Evolutionary conservation across 2,113 vertebrate species (phyloP).

Genomic region (Ophthalmolycus amberensis): DNA sequence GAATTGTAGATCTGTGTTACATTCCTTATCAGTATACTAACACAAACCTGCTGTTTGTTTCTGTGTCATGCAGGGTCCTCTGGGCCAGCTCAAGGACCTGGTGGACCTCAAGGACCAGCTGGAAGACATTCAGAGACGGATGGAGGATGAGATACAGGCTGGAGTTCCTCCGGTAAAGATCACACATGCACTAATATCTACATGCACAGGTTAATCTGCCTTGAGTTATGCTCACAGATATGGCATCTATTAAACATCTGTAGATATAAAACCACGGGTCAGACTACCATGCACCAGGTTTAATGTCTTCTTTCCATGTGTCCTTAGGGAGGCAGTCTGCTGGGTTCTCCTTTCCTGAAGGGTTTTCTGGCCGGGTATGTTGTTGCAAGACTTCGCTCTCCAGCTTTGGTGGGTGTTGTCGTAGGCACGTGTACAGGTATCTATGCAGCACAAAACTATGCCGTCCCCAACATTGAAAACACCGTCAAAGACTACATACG

Average conservation of each 20-base stretch:
- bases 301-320: slow-evolving; percentile 24
- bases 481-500: slow-evolving; percentile 88
- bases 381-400: slow-evolving; percentile 90
- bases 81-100: slow-evolving; percentile 90
- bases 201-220: background rate
- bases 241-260: background rate
- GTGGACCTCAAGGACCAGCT: slow-evolving; percentile 92
- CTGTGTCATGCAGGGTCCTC: slow-evolving; percentile 80
- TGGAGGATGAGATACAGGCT: slow-evolving; percentile 91
- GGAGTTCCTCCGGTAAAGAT: slow-evolving; percentile 84
- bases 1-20: background rate
- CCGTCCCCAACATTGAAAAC: slow-evolving; percentile 89
- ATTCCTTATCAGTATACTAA: no score
- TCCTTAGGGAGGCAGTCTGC: slow-evolving; percentile 88
- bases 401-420: slow-evolving; percentile 89
- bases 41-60: background rate
- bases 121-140: slow-evolving; percentile 88
- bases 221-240: background rate
- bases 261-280: background rate
- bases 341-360: slow-evolving; percentile 93
- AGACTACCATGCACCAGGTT: background rate
- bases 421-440: slow-evolving; percentile 91
- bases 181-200: slow-evolving; percentile 62
- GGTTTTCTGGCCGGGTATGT: slow-evolving; percentile 94
- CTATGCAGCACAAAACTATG: slow-evolving; percentile 89